A percentile compares a stretch with the other conserved stretches of the same genome.
phyloP scores from a whole-genome alignment of 2,113 vertebrate genomes.

The Asarcornis scutulata region DNA sequence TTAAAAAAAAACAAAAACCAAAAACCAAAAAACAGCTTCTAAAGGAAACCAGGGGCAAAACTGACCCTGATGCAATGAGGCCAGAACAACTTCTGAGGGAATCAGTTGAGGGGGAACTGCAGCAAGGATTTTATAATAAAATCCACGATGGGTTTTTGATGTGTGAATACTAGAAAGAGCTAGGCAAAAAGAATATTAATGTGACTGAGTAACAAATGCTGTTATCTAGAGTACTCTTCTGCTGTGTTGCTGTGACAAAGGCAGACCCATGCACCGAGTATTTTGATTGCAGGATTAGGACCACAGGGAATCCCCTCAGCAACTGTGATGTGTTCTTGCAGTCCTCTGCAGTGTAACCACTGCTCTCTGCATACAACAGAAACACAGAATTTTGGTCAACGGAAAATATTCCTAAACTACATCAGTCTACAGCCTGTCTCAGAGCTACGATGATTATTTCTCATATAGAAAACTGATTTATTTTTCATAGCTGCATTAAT shows the following conservation, averaged over 20 bases:
- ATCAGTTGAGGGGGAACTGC: not conserved
- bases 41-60: not conserved
- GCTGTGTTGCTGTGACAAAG: not conserved
- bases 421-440: not conserved
- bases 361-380: not conserved
- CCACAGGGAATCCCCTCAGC: not conserved
- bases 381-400: not conserved
- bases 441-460: not conserved
- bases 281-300: not conserved
- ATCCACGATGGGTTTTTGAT: not conserved
- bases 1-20: not conserved
- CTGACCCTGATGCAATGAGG: not conserved
- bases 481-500: not conserved
- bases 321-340: not conserved
- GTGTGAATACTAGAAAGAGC: not conserved
- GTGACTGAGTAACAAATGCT: not conserved
- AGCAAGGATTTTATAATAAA: not conserved
- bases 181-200: not conserved
- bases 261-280: not conserved
- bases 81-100: not conserved
- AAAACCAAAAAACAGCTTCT: not conserved
- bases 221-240: no score
- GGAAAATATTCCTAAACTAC: not conserved
- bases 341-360: not conserved
- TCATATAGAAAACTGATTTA: not conserved